These are phyloP conservation scores for Oryzias woworae DNA, from an alignment of 2,113 vertebrate genomes.

Conservation along the genomic window DNA sequence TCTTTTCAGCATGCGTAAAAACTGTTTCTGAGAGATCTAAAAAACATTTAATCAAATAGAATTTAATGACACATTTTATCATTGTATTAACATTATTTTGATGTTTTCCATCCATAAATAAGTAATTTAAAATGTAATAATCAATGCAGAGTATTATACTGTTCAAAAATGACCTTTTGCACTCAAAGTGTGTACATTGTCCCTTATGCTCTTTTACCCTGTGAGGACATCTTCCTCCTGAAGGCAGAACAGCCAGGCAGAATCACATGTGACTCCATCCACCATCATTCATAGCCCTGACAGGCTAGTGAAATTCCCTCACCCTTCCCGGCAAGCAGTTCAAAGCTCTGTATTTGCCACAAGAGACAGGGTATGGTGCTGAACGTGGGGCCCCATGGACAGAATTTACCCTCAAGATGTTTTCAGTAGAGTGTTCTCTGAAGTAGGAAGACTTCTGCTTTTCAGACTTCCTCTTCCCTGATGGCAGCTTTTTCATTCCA, in stretches of 20 bases:
- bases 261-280: conserved; percentile 51
- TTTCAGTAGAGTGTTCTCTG: conserved; percentile 49
- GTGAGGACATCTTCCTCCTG: conserved; percentile 29
- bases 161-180: background rate
- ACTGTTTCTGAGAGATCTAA: background rate
- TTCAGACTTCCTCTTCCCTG: conserved; percentile 14
- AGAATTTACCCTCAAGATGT: conserved; percentile 61
- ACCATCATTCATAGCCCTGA: conserved; percentile 64
- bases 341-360: conserved; percentile 57
- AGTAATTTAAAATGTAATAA: too few species aligned
- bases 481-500: conserved; percentile 3
- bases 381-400: conserved; percentile 52
- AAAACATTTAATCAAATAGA: too few species aligned
- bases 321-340: conserved; percentile 44
- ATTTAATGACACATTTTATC: too few species aligned
- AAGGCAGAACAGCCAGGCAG: conserved; percentile 39
- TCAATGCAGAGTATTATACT: background rate
- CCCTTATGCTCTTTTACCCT: conserved; percentile 9
- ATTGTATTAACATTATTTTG: too few species aligned
- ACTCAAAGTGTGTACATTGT: conserved; percentile 2
- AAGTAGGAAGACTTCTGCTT: conserved; percentile 42
- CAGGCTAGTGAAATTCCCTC: conserved; percentile 54
- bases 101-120: too few species aligned
- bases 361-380: conserved; percentile 29
- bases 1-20: background rate